Conservation (phyloP, 2,888 invertebrate genomes). For the Chalcosyrphus nemorum region DNA sequence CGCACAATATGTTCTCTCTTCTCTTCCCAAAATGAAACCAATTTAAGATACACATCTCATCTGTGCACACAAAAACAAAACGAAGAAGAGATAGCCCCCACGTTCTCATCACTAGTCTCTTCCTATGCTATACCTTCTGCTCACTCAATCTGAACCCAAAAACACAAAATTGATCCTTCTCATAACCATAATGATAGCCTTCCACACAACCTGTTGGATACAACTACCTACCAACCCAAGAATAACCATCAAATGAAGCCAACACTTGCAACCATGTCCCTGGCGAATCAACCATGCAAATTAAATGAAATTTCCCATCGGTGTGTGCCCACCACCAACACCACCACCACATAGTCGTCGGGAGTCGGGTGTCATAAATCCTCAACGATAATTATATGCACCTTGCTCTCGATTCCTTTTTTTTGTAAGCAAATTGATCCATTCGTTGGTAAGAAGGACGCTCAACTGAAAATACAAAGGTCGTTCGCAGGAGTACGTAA, state of each 20-base stretch:
- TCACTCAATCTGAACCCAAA: slow-evolving; percentile 73
- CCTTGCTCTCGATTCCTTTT: slow-evolving; percentile 72
- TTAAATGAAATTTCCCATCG: slow-evolving; percentile 73
- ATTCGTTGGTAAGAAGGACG: slow-evolving; percentile 13
- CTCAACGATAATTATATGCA: slow-evolving; percentile 74
- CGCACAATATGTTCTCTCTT: slow-evolving; percentile 58
- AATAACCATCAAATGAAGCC: slow-evolving; percentile 45
- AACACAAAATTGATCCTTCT: slow-evolving; percentile 71
- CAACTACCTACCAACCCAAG: slow-evolving; percentile 36
- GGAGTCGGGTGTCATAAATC: slow-evolving; percentile 74
- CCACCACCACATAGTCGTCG: no score
- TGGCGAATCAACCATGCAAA: slow-evolving; percentile 70
- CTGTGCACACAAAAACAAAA: no score
- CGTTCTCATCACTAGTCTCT: slow-evolving; percentile 61
- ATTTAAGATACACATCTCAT: slow-evolving; percentile 79
- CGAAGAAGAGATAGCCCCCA: slow-evolving; percentile 31
- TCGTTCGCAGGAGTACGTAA: slow-evolving; percentile 48
- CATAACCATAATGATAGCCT: slow-evolving; percentile 71
- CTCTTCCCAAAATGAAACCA: slow-evolving; percentile 77
- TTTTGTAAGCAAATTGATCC: slow-evolving; percentile 74
- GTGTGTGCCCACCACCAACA: slow-evolving; percentile 28
- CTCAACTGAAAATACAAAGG: slow-evolving; percentile 36
- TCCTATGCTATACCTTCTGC: slow-evolving; percentile 25
- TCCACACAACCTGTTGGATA: slow-evolving; percentile 68
- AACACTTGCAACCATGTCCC: slow-evolving; percentile 51